A percentile compares a stretch with the other conserved stretches of the same genome.
Conservation (phyloP, 2,888 invertebrate genomes). For the Halictus quadricinctus region DNA sequence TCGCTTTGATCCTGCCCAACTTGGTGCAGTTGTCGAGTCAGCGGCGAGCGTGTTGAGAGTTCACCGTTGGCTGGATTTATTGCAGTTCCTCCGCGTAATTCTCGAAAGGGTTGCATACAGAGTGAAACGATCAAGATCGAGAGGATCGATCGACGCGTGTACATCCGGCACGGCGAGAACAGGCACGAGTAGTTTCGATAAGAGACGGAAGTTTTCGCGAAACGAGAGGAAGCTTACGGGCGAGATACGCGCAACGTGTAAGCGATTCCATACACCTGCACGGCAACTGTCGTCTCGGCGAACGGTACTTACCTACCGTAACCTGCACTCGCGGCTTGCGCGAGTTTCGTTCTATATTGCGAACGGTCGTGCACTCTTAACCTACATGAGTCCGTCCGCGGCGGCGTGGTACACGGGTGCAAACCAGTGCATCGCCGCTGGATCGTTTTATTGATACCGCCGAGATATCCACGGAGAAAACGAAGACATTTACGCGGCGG, state of each 20-base stretch:
- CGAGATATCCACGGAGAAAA: background rate
- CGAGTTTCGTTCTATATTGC: slow-evolving; percentile 57
- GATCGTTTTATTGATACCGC: slow-evolving; percentile 32
- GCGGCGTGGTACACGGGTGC: slow-evolving; percentile 24
- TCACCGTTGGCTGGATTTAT: background rate
- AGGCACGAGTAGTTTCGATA: background rate
- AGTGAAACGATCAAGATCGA: background rate
- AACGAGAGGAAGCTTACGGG: slow-evolving; percentile 30
- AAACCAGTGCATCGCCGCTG: background rate
- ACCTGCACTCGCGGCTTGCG: slow-evolving; percentile 55
- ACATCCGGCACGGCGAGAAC: background rate
- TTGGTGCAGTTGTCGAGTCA: too few relatives aligned
- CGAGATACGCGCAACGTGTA: slow-evolving; percentile 57
- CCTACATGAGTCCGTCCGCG: slow-evolving; percentile 53
- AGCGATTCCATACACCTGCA: slow-evolving; percentile 71
- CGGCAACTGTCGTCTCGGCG: slow-evolving; percentile 68
- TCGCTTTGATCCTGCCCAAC: too few relatives aligned
- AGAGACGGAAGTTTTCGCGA: slow-evolving; percentile 48
- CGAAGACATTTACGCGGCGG: background rate
- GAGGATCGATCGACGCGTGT: background rate
- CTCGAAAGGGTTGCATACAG: too few relatives aligned
- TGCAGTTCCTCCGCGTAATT: background rate
- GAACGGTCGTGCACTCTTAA: slow-evolving; percentile 58
- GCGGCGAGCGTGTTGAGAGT: background rate
- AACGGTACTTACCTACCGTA: slow-evolving; percentile 68